Conservation (phyloP, 2,888 invertebrate genomes). For the Megamerina dolium region DNA sequence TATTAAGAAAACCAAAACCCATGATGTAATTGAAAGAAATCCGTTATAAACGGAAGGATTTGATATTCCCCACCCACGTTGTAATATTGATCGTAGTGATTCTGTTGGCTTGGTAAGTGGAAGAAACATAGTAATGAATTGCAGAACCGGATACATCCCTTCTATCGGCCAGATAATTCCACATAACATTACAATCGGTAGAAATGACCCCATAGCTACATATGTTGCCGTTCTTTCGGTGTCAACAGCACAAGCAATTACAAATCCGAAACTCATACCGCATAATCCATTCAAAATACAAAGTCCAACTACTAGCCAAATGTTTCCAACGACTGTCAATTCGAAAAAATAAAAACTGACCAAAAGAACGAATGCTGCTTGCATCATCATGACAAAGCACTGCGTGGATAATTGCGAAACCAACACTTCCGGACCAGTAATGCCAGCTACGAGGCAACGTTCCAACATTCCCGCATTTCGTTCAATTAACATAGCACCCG, state of each 20-base stretch:
- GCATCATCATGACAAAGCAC: conserved; percentile 79
- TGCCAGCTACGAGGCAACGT: conserved; percentile 80
- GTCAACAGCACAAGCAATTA: conserved; percentile 72
- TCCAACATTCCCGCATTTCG: conserved; percentile 86
- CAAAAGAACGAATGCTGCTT: conserved; percentile 70
- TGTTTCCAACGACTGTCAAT: conserved; percentile 69
- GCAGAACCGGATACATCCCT: conserved; percentile 75
- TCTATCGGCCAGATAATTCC: conserved; percentile 94
- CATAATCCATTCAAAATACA: conserved; percentile 80
- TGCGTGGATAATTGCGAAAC: conserved; percentile 83
- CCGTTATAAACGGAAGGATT: conserved; percentile 72
- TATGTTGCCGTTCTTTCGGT: conserved; percentile 81
- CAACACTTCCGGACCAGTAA: conserved; percentile 72
- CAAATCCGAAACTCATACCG: conserved; percentile 90
- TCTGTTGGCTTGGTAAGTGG: conserved; percentile 87
- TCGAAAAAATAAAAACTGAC: conserved; percentile 73
- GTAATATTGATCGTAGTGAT: conserved; percentile 76
- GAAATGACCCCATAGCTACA: conserved; percentile 75
- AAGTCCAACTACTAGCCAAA: conserved; percentile 67
- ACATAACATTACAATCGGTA: conserved; percentile 79
- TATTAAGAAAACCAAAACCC: conserved; percentile 73
- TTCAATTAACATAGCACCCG: conserved; percentile 83
- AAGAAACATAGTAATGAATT: conserved; percentile 66
- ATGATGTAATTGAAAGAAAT: conserved; percentile 68
- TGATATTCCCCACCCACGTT: conserved; percentile 72